Evolutionary conservation across 2,797 vertebrate species (phyloP).

Genomic region (Onychomys arenicola): DNA sequence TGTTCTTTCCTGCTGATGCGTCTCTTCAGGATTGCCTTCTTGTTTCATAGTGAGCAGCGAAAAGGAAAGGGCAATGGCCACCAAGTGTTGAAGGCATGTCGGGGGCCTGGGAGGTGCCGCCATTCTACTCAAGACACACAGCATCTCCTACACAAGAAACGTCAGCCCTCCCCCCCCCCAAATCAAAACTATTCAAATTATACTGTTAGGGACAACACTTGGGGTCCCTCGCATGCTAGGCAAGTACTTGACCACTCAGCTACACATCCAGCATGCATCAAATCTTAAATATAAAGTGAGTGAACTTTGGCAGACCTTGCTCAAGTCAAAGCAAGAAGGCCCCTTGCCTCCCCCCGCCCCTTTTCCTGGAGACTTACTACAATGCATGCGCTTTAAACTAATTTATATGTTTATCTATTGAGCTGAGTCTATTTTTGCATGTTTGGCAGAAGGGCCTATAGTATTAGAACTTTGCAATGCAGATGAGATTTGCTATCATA

Average conservation of each 20-base stretch:
- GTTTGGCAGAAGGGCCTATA: conserved; percentile 93
- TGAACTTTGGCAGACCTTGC: conserved; percentile 79
- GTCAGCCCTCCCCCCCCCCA: too few relatives aligned
- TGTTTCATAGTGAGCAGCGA: neutral
- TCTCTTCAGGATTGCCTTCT: conserved; percentile 50
- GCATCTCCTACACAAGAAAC: conserved; percentile 70
- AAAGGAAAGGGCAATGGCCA: neutral
- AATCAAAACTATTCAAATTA: neutral
- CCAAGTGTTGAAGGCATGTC: neutral
- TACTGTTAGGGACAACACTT: neutral
- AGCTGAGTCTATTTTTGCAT: conserved; percentile 87
- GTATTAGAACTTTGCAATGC: conserved; percentile 88
- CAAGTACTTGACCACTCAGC: neutral
- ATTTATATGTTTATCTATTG: conserved; percentile 87
- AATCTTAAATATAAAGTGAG: conserved; percentile 81
- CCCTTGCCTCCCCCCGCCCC: conserved; percentile 78
- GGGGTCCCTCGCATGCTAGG: too few relatives aligned
- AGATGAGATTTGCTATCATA: conserved; percentile 84
- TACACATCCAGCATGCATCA: conserved; percentile 5
- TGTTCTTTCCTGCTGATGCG: conserved; percentile 75
- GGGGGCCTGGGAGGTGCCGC: neutral
- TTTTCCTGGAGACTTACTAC: conserved; percentile 77
- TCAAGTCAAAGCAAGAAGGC: conserved; percentile 82
- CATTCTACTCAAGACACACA: neutral
- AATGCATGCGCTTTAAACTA: conserved; percentile 79